phyloP scores from a whole-genome alignment of 2,113 vertebrate species.

The Euleptes europaea region DNA sequence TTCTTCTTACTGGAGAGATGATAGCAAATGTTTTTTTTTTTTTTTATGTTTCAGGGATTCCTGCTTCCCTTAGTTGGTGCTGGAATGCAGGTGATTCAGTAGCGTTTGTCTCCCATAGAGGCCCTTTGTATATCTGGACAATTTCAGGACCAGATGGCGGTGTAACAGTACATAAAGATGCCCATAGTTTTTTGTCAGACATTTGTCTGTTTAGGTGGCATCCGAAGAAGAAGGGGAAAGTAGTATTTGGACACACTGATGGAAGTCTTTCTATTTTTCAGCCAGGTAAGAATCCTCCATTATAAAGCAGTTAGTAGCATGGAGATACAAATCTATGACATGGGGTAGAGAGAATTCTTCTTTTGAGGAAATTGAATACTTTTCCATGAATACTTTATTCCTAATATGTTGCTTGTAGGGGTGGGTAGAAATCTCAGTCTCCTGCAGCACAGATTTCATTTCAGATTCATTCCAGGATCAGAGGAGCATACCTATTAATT shows the following conservation, averaged over 20 bases:
- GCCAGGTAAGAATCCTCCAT: constrained; percentile 79
- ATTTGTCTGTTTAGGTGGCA: constrained; percentile 95
- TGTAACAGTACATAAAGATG: constrained; percentile 90
- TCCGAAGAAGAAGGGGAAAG: constrained; percentile 88
- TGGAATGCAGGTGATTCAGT: constrained; percentile 85
- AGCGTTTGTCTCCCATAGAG: constrained; percentile 91
- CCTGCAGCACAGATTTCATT: background rate
- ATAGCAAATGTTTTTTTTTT: background rate
- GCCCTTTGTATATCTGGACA: constrained; percentile 92
- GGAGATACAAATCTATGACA: accelerated
- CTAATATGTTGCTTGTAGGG: background rate
- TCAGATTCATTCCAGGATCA: no score
- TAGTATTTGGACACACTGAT: constrained; percentile 93
- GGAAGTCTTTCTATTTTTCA: constrained; percentile 96
- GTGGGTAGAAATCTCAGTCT: background rate
- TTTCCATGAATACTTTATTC: background rate
- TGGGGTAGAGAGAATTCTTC: background rate
- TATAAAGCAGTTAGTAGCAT: background rate
- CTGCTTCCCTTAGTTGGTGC: constrained; percentile 92
- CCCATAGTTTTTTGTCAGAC: constrained; percentile 93
- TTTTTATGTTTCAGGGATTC: constrained; percentile 79
- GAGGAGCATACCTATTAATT: no score
- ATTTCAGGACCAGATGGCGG: constrained; percentile 83
- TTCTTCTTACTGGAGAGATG: background rate
- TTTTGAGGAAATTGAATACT: background rate